Conservation (phyloP, 2,888 invertebrate species). For the Brachypterus glaber region DNA sequence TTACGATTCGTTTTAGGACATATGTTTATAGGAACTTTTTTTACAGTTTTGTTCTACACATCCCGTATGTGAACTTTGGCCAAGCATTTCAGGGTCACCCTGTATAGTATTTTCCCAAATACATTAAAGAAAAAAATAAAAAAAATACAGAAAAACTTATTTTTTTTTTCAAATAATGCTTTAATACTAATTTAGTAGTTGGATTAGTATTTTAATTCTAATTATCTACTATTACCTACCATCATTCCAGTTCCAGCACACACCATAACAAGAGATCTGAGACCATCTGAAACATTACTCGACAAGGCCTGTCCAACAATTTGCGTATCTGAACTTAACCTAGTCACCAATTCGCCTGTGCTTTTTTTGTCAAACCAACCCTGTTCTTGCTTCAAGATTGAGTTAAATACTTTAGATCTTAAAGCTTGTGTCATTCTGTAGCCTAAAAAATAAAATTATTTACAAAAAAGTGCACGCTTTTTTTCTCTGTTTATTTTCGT, state of each 20-base stretch:
- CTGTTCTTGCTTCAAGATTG: conserved; percentile 78
- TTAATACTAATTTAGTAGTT: too few species aligned
- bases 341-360: conserved; percentile 86
- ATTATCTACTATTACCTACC: conserved; percentile 60
- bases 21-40: too few species aligned
- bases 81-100: too few species aligned
- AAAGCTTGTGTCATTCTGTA: conserved; percentile 78
- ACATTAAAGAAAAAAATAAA: too few species aligned
- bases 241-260: conserved; percentile 87
- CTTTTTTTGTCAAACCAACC: conserved; percentile 85
- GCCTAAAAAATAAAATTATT: conserved; percentile 45
- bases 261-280: conserved; percentile 80
- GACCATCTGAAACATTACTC: conserved; percentile 88
- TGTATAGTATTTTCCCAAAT: too few species aligned
- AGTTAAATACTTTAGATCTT: conserved; percentile 65
- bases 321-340: conserved; percentile 82
- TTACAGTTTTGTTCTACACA: too few species aligned
- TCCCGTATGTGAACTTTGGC: too few species aligned
- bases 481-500: too few species aligned
- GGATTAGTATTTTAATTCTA: too few species aligned
- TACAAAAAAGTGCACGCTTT: background rate
- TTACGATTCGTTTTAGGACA: too few species aligned
- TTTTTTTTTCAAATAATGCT: too few species aligned
- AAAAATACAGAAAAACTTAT: too few species aligned
- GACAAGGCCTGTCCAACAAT: conserved; percentile 87